Conservation (phyloP, 2,797 vertebrate genomes). For the Dipus sagitta region DNA sequence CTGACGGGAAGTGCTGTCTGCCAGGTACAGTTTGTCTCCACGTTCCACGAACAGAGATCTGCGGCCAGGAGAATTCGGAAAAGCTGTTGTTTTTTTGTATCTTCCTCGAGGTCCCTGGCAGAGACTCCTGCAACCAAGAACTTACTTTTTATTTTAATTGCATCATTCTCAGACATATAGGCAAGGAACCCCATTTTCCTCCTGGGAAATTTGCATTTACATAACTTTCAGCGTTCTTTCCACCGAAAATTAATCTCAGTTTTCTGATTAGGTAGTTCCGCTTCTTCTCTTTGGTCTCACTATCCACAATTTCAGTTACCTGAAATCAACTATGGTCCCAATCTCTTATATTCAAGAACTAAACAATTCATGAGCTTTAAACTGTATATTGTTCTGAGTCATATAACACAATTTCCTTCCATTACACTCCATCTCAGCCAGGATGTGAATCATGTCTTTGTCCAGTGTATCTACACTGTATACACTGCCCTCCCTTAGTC, state of each 20-base stretch:
- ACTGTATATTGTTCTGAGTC: neutral
- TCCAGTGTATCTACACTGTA: neutral
- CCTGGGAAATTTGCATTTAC: neutral
- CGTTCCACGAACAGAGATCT: neutral
- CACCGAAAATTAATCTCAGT: neutral
- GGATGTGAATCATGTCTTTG: neutral
- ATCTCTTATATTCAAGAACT: neutral
- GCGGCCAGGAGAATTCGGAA: neutral
- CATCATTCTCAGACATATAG: neutral
- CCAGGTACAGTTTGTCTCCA: accelerated
- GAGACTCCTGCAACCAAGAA: neutral
- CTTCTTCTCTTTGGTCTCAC: neutral
- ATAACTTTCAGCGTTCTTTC: neutral
- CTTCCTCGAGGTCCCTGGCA: accelerated
- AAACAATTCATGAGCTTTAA: neutral
- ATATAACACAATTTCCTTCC: neutral
- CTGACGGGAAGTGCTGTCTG: neutral
- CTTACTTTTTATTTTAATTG: too few species aligned
- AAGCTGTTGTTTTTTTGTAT: accelerated
- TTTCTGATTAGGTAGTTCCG: neutral
- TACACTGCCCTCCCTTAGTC: neutral
- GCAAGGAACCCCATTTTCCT: neutral
- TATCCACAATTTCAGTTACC: neutral
- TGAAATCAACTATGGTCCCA: neutral
- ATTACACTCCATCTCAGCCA: neutral